Conservation (phyloP, 35 echinoderm and acorn worm genomes). For the Strongylocentrotus purpuratus region DNA sequence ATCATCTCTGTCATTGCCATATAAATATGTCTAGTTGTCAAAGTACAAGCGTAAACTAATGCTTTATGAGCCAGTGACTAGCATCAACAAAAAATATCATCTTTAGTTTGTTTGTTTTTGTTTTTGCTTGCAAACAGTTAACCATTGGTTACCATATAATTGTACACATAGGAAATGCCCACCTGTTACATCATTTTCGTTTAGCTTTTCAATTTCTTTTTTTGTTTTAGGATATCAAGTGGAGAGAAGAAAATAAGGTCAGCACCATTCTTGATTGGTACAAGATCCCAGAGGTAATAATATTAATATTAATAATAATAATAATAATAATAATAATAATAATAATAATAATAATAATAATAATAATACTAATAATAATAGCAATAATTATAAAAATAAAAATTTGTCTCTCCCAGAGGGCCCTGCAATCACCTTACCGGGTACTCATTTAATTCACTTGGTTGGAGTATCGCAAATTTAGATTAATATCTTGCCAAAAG, state of each 20-base stretch:
- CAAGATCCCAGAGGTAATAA: neutral
- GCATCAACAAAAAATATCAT: neutral
- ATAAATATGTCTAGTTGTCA: no score
- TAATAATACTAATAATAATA: no score
- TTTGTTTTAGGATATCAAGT: neutral
- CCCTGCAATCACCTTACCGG: no score
- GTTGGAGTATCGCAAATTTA: no score
- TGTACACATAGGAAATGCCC: neutral
- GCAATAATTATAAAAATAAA: no score
- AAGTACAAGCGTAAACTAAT: neutral
- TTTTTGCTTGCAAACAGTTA: neutral
- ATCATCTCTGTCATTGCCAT: no score
- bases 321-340: no score
- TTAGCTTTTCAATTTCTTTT: neutral
- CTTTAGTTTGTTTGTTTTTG: neutral
- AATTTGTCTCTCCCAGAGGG: no score
- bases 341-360: no score
- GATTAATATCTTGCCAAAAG: no score
- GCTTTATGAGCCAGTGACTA: neutral
- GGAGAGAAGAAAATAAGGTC: slow-evolving; percentile 24
- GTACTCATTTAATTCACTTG: no score
- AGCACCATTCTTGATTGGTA: slow-evolving; percentile 1
- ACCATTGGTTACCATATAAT: neutral
- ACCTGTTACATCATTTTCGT: neutral
- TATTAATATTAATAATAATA: no score